These are phyloP conservation scores for Drosophila prostipennis DNA, from an alignment of 2,888 invertebrate genomes.

Conservation along the genomic window DNA sequence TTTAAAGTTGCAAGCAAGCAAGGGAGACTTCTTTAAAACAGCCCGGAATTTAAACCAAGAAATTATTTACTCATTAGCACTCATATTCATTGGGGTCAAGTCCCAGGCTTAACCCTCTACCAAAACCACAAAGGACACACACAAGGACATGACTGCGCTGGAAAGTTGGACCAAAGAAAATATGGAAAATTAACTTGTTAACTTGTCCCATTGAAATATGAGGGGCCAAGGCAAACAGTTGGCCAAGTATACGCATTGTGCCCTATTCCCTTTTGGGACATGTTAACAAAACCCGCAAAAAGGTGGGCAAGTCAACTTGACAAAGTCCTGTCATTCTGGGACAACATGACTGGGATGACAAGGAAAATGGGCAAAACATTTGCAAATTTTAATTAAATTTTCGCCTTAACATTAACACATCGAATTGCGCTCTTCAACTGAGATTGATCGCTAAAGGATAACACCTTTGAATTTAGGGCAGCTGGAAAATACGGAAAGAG, in stretches of 20 bases:
- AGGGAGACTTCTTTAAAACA: neutral
- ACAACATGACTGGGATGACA: slow-evolving; percentile 28
- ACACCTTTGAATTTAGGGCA: slow-evolving; percentile 48
- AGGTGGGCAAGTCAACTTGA: slow-evolving; percentile 74
- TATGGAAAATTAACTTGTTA: slow-evolving; percentile 79
- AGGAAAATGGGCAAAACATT: slow-evolving; percentile 48
- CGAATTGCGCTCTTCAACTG: slow-evolving; percentile 50
- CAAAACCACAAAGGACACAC: slow-evolving; percentile 40
- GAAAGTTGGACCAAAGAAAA: slow-evolving; percentile 74
- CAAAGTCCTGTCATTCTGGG: slow-evolving; percentile 32
- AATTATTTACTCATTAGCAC: slow-evolving; percentile 15
- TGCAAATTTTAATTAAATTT: slow-evolving; percentile 69
- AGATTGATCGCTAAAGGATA: slow-evolving; percentile 14
- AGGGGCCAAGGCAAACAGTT: slow-evolving; percentile 52
- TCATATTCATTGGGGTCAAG: too few relatives aligned
- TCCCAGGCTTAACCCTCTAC: slow-evolving; percentile 10
- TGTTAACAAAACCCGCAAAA: slow-evolving; percentile 51
- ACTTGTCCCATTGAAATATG: slow-evolving; percentile 52
- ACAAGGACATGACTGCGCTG: slow-evolving; percentile 60
- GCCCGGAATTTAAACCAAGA: neutral
- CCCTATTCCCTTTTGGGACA: slow-evolving; percentile 73
- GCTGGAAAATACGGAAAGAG: slow-evolving; percentile 37
- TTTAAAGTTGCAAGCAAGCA: too few relatives aligned
- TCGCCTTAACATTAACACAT: slow-evolving; percentile 63
- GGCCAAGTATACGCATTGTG: slow-evolving; percentile 64